These are phyloP conservation scores for Sebastes reedi DNA, from an alignment of 2,797 vertebrate species.

Conservation along the genomic window DNA sequence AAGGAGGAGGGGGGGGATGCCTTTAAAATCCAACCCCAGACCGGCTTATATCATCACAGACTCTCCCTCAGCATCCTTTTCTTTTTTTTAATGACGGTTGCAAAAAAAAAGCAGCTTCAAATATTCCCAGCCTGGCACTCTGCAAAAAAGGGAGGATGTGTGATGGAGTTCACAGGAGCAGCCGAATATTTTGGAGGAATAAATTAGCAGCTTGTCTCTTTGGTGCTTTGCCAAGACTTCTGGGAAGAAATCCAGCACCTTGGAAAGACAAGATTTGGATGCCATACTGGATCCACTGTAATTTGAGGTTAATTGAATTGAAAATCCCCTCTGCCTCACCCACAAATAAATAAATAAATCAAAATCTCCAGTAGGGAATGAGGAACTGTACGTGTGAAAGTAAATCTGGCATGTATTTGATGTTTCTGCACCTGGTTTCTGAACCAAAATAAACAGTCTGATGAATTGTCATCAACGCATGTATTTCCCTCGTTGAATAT, in stretches of 20 bases:
- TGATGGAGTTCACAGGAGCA: slow-evolving; percentile 53
- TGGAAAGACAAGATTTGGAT: slow-evolving; percentile 54
- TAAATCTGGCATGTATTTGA: not conserved
- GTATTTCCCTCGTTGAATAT: not conserved
- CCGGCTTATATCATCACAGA: slow-evolving; percentile 44
- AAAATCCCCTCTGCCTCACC: slow-evolving; percentile 1
- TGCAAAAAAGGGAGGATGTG: slow-evolving; percentile 4
- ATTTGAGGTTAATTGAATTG: slow-evolving; percentile 75
- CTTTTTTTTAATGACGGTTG: slow-evolving; percentile 10
- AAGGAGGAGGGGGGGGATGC: too few species aligned
- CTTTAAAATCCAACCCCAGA: slow-evolving; percentile 5
- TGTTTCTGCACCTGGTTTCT: not conserved
- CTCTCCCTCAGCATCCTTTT: slow-evolving; percentile 7
- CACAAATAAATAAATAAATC: not conserved
- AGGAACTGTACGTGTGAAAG: not conserved
- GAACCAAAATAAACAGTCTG: not conserved
- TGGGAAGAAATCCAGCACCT: slow-evolving; percentile 68
- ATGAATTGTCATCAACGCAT: not conserved
- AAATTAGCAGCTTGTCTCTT: slow-evolving; percentile 59
- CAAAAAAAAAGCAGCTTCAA: slow-evolving; percentile 45
- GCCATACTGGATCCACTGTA: slow-evolving; percentile 57
- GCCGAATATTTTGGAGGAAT: slow-evolving; percentile 52
- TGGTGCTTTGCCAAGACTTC: slow-evolving; percentile 56
- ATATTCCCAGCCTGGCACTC: slow-evolving; percentile 18
- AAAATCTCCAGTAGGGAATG: not conserved